Evolutionary conservation across 1,140 invertebrate genomes (phyloP).

Genomic region (Linepithema humile): DNA sequence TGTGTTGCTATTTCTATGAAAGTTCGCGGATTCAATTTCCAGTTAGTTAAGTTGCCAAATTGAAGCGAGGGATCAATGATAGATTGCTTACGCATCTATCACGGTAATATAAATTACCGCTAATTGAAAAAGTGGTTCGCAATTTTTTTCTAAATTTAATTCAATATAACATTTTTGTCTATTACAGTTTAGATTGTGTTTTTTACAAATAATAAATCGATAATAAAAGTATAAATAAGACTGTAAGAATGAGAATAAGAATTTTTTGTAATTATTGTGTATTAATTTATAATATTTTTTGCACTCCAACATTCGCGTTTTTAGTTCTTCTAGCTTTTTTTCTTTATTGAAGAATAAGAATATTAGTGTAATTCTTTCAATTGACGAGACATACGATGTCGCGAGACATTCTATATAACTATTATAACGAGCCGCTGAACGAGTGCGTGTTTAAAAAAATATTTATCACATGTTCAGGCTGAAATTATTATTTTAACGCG

Average conservation of each 20-base stretch:
- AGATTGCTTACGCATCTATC: background rate
- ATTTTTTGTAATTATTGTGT: too few species aligned
- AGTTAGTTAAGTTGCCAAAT: conserved; percentile 14
- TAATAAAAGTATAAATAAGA: background rate
- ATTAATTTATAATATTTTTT: too few species aligned
- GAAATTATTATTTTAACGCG: background rate
- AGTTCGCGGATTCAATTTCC: conserved; percentile 22
- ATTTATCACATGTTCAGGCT: background rate
- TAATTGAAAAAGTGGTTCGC: background rate
- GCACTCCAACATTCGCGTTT: too few species aligned
- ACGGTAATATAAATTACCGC: background rate
- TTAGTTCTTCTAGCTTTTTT: too few species aligned
- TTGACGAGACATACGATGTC: background rate
- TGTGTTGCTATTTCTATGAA: background rate
- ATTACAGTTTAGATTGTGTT: background rate
- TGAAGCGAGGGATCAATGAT: background rate
- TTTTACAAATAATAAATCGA: background rate
- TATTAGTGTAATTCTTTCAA: background rate
- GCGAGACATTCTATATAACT: too few species aligned
- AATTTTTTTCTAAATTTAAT: background rate
- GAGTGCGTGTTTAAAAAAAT: background rate
- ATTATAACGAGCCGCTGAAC: too few species aligned
- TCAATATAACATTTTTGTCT: background rate
- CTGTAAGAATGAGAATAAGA: background rate
- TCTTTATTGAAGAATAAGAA: too few species aligned